Conservation (phyloP, 2,888 invertebrate species). For the Drosophila multiciliata region DNA sequence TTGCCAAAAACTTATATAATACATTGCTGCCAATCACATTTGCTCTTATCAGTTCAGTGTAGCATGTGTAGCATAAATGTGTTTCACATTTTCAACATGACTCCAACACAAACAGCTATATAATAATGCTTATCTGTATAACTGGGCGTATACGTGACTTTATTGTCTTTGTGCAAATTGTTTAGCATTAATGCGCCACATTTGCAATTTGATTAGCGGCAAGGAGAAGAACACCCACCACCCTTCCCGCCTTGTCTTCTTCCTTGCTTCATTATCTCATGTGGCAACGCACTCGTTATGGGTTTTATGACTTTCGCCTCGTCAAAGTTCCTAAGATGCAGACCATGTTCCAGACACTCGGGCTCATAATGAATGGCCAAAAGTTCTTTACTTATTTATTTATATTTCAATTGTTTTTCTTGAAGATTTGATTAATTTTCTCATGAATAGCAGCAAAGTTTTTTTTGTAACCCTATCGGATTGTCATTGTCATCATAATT, state of each 20-base stretch:
- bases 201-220: slow-evolving; percentile 58
- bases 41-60: slow-evolving; percentile 41
- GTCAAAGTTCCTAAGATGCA: slow-evolving; percentile 33
- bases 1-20: slow-evolving; percentile 22
- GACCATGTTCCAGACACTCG: slow-evolving; percentile 42
- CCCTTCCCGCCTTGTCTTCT: neutral
- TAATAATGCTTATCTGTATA: neutral
- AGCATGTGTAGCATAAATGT: slow-evolving; percentile 30
- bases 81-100: slow-evolving; percentile 5
- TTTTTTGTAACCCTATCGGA: slow-evolving; percentile 35
- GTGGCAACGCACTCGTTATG: slow-evolving; percentile 46
- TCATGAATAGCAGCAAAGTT: slow-evolving; percentile 46
- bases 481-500: slow-evolving; percentile 58
- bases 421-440: slow-evolving; percentile 64
- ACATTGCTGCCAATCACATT: slow-evolving; percentile 41
- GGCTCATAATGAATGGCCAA: slow-evolving; percentile 60
- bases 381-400: slow-evolving; percentile 38
- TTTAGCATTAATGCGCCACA: slow-evolving; percentile 49
- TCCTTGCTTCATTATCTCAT: neutral
- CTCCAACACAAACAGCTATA: slow-evolving; percentile 1
- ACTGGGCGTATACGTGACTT: slow-evolving; percentile 36
- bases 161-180: slow-evolving; percentile 57
- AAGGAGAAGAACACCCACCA: slow-evolving; percentile 5
- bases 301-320: slow-evolving; percentile 46
- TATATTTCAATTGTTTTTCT: slow-evolving; percentile 2